Base-by-base conservation (phyloP, 2,113 vertebrate species). In the Holacanthus passer region DNA sequence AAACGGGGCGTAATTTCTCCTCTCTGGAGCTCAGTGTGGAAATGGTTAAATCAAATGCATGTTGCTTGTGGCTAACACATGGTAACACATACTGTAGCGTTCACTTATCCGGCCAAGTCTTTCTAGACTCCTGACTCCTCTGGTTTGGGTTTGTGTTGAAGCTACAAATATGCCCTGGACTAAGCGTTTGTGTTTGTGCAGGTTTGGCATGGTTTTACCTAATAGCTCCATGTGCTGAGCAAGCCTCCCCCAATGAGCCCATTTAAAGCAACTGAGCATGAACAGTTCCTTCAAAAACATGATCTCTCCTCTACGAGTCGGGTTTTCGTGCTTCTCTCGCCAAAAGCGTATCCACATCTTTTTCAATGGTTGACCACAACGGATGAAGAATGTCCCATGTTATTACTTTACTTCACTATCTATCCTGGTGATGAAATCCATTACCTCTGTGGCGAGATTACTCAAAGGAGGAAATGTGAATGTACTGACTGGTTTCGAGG, bases 101-200 rank as follows among this genome's bases (percentile, higher is more conserved):
- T 83, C 37, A 16, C 60, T n/a, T 70, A 62, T 66, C 2, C 62
- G 24, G 67, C 81, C 70, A 79, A 80, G 82, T 48, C 48, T 45
- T 47, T 31, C 78, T 35, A 82, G 84, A 85, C 79, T 80, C 82
- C 79, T 79, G 77, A 76, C 79, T 83, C 83, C 58, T 81, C 74
- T 87, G 84, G 80, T 85, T 88, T 88, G 63, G 74, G 48, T 32
- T 58, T 17, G 11, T 19, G 68, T 76, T 58, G 47, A 69, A 75
- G 60, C 59, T 45, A 39, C 70, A 84, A 69, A 71, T 87, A 58
- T 67, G 31, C 47, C 48, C n/a, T 68, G 48, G 74, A 63, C 58
- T 62, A 62, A 64, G 41, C 8, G 6, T 66, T 71, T 69, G 47
- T 69, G 56, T 67, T 41, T 43, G 65, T 69, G 59, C 41, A 79